These are phyloP conservation scores for Mormyrops attenuatus DNA, from an alignment of 2,797 vertebrate genomes.

Conservation along the genomic window DNA sequence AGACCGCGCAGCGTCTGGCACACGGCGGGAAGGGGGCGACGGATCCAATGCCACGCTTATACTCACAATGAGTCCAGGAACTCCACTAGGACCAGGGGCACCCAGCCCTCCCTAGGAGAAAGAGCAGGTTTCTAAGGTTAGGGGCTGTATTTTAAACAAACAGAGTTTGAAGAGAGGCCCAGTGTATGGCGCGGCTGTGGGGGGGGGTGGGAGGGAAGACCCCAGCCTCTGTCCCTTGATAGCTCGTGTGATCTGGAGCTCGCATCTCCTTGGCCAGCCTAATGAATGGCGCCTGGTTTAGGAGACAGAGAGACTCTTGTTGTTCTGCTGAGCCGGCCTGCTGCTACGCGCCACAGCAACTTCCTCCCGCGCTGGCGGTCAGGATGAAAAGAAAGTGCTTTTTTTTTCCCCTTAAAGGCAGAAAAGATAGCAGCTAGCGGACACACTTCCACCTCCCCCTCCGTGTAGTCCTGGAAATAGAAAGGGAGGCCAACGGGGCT, in stretches of 20 bases:
- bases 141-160: conserved; percentile 55
- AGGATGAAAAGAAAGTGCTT: conserved; percentile 35
- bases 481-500: conserved; percentile 44
- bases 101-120: conserved; percentile 82
- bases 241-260: conserved; percentile 36
- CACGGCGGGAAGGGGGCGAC: conserved; percentile 16
- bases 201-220: conserved; percentile 32
- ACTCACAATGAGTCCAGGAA: conserved; percentile 93
- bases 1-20: background rate
- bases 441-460: conserved; percentile 38
- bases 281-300: conserved; percentile 46
- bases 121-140: conserved; percentile 54
- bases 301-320: conserved; percentile 53
- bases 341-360: conserved; percentile 46
- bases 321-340: conserved; percentile 43
- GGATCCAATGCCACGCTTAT: conserved; percentile 29
- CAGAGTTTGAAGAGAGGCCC: conserved; percentile 57
- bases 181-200: conserved; percentile 51
- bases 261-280: conserved; percentile 24
- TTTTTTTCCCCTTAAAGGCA: conserved; percentile 32
- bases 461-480: conserved; percentile 40
- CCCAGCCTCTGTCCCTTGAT: conserved; percentile 38
- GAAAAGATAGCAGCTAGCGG: conserved; percentile 43
- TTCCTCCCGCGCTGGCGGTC: conserved; percentile 49
- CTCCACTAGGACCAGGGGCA: conserved; percentile 86